A percentile compares a stretch with the other conserved stretches of the same genome.
phyloP scores from a whole-genome alignment of 2,888 invertebrate species.

The Eupithecia subumbrata region DNA sequence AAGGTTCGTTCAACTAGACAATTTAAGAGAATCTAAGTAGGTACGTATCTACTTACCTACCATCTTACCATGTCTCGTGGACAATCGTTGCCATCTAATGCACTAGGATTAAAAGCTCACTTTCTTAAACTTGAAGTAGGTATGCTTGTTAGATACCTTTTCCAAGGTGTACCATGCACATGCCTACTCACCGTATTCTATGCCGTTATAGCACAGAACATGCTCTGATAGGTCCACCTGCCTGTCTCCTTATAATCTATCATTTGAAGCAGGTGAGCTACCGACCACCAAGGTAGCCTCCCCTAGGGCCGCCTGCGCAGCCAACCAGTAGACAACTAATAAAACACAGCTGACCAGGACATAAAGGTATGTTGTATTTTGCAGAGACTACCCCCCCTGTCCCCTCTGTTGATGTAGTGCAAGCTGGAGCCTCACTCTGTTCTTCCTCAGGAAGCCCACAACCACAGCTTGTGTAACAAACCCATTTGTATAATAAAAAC shows the following conservation, averaged over 20 bases:
- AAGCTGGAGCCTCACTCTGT: too few species aligned
- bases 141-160: neutral
- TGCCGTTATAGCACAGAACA: neutral
- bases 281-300: neutral
- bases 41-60: neutral
- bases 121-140: neutral
- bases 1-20: neutral
- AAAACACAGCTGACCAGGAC: neutral
- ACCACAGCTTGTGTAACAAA: too few species aligned
- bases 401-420: too few species aligned
- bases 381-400: too few species aligned
- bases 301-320: neutral
- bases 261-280: neutral
- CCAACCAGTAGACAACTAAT: neutral
- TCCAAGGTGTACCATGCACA: neutral
- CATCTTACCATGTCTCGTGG: neutral
- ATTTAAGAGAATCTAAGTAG: neutral
- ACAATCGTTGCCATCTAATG: neutral
- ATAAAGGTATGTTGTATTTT: neutral
- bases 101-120: neutral
- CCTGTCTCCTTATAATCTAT: neutral
- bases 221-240: neutral
- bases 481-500: too few species aligned
- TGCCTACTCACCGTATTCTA: neutral
- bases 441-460: too few species aligned